Conservation (phyloP, 53 echinoderm and acorn worm species). For the Henricia sp. region DNA sequence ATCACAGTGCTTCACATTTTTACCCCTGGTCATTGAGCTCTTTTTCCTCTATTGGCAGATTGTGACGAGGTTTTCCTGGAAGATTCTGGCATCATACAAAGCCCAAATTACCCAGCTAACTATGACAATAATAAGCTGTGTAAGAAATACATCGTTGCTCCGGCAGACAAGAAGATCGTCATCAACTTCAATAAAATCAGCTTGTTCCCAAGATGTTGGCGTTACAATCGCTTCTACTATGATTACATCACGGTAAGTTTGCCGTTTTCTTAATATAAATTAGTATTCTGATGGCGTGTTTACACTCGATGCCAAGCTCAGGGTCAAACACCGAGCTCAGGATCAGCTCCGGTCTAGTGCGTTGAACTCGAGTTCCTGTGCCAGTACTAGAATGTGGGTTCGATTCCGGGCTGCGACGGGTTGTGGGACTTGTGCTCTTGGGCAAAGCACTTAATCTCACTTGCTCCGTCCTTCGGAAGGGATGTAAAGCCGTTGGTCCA, state of each 20-base stretch:
- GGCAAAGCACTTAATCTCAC: no score
- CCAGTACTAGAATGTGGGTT: neutral
- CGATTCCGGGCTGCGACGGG: no score
- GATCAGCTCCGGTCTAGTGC: no score
- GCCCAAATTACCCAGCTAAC: slow-evolving; percentile 3
- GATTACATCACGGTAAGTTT: slow-evolving; percentile 45
- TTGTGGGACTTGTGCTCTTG: no score
- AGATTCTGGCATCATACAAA: neutral
- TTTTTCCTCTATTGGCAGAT: slow-evolving; percentile 5
- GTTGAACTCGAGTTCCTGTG: neutral
- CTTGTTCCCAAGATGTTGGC: neutral
- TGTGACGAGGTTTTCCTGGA: slow-evolving; percentile 29
- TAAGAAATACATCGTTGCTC: slow-evolving; percentile 29
- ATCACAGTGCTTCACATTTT: no score
- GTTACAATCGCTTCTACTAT: neutral
- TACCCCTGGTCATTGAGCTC: no score
- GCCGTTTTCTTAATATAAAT: neutral
- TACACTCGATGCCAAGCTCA: neutral
- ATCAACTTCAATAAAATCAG: slow-evolving; percentile 3
- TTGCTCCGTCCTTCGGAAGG: no score
- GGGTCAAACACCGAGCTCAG: no score
- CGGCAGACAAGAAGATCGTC: slow-evolving; percentile 42
- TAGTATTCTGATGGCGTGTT: neutral
- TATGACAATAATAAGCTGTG: slow-evolving; percentile 29
- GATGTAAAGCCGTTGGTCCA: no score